A percentile compares a stretch with the other conserved stretches of the same genome.
These are phyloP conservation scores for Sebastiscus albofasciatus DNA, from an alignment of 2,797 vertebrate species.

Conservation along the genomic window DNA sequence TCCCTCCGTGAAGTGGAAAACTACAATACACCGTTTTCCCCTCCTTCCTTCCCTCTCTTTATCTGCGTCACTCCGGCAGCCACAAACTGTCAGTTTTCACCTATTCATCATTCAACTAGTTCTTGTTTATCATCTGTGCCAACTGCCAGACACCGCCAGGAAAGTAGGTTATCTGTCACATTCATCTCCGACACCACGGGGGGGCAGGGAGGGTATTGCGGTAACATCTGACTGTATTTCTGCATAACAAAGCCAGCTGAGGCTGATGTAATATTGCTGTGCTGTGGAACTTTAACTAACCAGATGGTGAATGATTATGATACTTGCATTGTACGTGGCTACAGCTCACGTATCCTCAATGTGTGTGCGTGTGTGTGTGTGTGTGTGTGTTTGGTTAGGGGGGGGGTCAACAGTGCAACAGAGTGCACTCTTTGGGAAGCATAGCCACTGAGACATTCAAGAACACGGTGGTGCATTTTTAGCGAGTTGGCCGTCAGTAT, in stretches of 20 bases:
- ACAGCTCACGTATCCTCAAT: conserved; percentile 58
- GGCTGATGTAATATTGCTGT: conserved; percentile 70
- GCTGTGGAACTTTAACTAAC: conserved; percentile 72
- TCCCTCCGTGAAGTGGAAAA: conserved; percentile 11
- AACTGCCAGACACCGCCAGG: conserved; percentile 24
- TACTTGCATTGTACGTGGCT: conserved; percentile 56
- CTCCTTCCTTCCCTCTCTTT: not conserved
- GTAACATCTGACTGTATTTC: conserved; percentile 53
- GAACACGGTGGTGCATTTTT: conserved; percentile 77
- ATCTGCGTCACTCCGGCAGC: conserved; percentile 5
- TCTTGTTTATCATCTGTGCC: conserved; percentile 26
- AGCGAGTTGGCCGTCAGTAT: conserved; percentile 53
- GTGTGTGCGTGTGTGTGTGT: conserved; percentile 31
- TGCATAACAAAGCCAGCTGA: conserved; percentile 66
- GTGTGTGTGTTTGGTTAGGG: conserved; percentile 1
- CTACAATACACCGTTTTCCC: not conserved
- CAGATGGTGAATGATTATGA: conserved; percentile 69
- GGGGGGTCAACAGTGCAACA: conserved; percentile 56
- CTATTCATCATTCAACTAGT: conserved; percentile 11
- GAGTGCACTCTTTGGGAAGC: conserved; percentile 76
- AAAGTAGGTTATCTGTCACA: conserved; percentile 62
- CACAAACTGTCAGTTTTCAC: conserved; percentile 48
- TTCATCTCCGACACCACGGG: conserved; percentile 47
- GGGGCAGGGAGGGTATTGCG: conserved; percentile 7
- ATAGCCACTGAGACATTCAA: conserved; percentile 81